Conservation (phyloP, 2,888 invertebrate genomes). For the Plemyria rubiginata region DNA sequence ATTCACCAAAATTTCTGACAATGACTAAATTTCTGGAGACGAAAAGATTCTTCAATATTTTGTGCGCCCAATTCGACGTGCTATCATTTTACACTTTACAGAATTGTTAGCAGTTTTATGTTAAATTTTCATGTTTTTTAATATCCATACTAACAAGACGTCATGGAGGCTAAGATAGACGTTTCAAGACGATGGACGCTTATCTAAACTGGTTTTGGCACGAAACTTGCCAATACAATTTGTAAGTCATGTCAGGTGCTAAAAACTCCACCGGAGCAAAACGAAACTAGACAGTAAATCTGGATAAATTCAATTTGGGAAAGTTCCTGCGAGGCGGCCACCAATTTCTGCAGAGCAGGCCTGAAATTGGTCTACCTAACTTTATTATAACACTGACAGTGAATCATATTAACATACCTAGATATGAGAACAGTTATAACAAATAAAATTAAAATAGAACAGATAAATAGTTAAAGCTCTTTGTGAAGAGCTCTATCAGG, state of each 20-base stretch:
- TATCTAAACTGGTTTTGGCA: constrained; percentile 45
- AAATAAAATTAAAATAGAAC: no score
- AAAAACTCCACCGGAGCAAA: constrained; percentile 65
- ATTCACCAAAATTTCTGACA: no score
- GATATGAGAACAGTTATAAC: no score
- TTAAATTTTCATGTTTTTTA: no score
- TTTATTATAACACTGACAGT: constrained; percentile 39
- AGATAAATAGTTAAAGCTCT: no score
- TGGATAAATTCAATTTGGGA: constrained; percentile 69
- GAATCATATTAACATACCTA: neutral
- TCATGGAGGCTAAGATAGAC: neutral
- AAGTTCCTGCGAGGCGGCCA: constrained; percentile 55
- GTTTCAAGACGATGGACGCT: constrained; percentile 5
- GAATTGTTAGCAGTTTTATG: no score
- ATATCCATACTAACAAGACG: no score
- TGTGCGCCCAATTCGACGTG: no score
- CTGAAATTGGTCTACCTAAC: constrained; percentile 53
- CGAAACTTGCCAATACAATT: constrained; percentile 66
- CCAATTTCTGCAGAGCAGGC: constrained; percentile 57
- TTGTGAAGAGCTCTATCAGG: no score
- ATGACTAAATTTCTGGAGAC: no score
- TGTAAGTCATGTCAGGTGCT: constrained; percentile 78
- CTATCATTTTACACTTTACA: no score
- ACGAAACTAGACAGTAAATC: constrained; percentile 67
- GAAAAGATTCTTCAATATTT: no score